Conservation (phyloP, 2,113 vertebrate genomes). For the Tympanuchus pallidicinctus region DNA sequence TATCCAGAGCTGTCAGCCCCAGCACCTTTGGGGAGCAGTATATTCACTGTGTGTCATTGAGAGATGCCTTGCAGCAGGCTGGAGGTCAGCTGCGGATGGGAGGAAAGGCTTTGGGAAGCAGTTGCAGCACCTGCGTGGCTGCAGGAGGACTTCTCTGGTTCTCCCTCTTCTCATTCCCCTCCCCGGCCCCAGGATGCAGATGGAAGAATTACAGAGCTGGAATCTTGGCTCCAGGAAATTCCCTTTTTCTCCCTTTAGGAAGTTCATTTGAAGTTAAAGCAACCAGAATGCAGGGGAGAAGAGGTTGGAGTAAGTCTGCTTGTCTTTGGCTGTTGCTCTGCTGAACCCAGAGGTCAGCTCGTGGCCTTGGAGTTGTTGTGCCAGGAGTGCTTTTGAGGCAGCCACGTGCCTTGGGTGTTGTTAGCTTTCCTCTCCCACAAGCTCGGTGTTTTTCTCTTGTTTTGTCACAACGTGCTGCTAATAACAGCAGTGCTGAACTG, state of each 20-base stretch:
- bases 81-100: neutral
- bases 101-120: neutral
- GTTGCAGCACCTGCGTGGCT: accelerated
- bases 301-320: accelerated
- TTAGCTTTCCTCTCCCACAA: neutral
- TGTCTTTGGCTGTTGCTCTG: neutral
- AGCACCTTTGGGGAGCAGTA: neutral
- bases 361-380: neutral
- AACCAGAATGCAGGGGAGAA: neutral
- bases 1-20: neutral
- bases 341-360: neutral
- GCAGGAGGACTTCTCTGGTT: accelerated
- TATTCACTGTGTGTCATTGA: accelerated
- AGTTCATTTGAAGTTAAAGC: neutral
- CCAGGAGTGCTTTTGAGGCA: neutral
- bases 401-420: accelerated
- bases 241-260: neutral
- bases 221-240: neutral
- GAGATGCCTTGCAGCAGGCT: neutral
- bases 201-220: neutral
- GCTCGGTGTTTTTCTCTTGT: accelerated
- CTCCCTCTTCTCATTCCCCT: neutral
- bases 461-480: neutral
- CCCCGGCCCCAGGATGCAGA: accelerated
- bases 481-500: neutral